These are phyloP conservation scores for Hyperoplus immaculatus DNA, from an alignment of 2,797 vertebrate genomes.

Conservation along the genomic window DNA sequence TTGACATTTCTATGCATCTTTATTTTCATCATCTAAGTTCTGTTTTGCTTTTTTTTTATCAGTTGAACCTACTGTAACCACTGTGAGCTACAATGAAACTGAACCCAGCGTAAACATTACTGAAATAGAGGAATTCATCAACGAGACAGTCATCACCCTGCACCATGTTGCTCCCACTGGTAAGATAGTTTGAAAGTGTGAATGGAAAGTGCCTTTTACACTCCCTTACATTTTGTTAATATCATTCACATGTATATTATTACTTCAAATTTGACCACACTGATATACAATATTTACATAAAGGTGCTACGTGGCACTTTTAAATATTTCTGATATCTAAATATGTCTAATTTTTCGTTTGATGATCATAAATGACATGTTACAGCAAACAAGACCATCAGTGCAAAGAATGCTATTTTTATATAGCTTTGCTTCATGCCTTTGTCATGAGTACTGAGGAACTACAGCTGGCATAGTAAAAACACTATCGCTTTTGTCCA, in stretches of 20 bases:
- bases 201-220: neutral
- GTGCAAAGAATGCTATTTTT: too few relatives aligned
- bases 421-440: too few relatives aligned
- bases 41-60: constrained; percentile 28
- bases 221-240: too few relatives aligned
- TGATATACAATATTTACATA: too few relatives aligned
- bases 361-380: too few relatives aligned
- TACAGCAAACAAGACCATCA: too few relatives aligned
- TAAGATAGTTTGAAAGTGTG: constrained; percentile 33
- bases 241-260: too few relatives aligned
- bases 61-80: constrained; percentile 51
- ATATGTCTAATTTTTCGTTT: neutral
- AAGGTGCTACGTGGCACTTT: too few relatives aligned
- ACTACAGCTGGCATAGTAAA: too few relatives aligned
- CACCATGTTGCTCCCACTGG: constrained; percentile 47
- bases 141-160: constrained; percentile 46
- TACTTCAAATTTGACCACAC: too few relatives aligned
- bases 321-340: neutral
- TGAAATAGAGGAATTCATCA: constrained; percentile 61
- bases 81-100: constrained; percentile 55
- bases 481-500: too few relatives aligned
- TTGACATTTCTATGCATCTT: neutral
- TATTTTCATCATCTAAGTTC: neutral
- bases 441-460: too few relatives aligned
- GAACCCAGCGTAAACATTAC: constrained; percentile 59